Base-by-base conservation (phyloP, 2,888 invertebrate genomes). In the Drosophila mercatorum region DNA sequence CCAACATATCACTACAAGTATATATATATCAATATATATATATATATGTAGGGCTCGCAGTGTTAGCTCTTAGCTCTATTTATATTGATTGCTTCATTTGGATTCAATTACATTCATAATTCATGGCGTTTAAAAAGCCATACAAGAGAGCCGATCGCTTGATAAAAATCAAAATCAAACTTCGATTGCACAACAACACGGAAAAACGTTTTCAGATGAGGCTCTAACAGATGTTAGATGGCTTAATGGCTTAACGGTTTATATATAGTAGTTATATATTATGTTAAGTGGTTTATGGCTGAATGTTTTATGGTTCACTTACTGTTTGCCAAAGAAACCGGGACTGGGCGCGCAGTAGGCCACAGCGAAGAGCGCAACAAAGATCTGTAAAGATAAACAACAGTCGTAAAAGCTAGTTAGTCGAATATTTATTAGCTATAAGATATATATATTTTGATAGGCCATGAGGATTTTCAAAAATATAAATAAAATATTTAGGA, bases 281-380 rank as follows among this genome's bases (percentile, higher is more conserved):
- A 41, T 55, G 28, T 41, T 28, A 40, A 55, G 55, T 26, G 40
- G 38, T 11, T 40, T 55, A 28, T 28, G 41, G 6, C 36, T 41
- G n/a, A 3, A 8, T 38, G 38, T 26, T 72, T 59, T 65, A 56
- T 53, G 41, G 55, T 71, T 58, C 82, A 91, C 92, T 92, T 82
- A 92, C 92, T 92, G 92, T 82, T 90, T 91, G 75, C 90, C 88
- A 79, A 90, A 88, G 84, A 92, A 91, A 75, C 91, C 92, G 59
- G 92, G 92, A 65, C 85, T 80, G 64, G 92, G 92, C 63, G 91
- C 90, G 64, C 83, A 81, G 73, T 86, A 88, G 14, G 89, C 91
- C 74, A 91, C 68, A 61, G 91, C 89, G 66, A 91, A 73, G 68
- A 92, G 74, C 58, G 90, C 90, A 31, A 92, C 78, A 72, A 92